Conservation (phyloP, 2,888 invertebrate genomes). For the Acrobasis consociella region DNA sequence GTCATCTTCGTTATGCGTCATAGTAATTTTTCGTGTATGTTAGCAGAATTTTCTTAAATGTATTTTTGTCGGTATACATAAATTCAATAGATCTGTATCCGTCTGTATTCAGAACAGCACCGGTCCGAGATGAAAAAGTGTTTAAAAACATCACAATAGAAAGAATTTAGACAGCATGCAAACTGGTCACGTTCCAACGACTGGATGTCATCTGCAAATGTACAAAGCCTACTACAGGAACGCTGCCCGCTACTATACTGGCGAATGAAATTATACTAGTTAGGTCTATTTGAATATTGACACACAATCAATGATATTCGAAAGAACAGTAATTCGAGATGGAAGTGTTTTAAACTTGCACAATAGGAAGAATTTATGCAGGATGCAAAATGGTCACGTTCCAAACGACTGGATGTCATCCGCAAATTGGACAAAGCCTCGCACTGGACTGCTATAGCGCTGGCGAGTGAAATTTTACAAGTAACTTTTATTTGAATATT, state of each 20-base stretch:
- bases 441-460: too few relatives aligned
- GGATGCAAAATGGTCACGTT: conserved; percentile 16
- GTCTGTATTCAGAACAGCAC: too few relatives aligned
- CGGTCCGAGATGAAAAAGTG: too few relatives aligned
- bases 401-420: conserved; percentile 14
- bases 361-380: conserved; percentile 1
- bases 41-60: too few relatives aligned
- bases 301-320: too few relatives aligned
- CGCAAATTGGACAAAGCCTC: conserved; percentile 18
- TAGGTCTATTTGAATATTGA: too few relatives aligned
- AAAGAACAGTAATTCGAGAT: too few relatives aligned
- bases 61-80: too few relatives aligned
- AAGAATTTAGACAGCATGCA: conserved; percentile 8
- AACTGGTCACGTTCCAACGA: conserved; percentile 16
- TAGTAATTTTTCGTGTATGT: too few relatives aligned
- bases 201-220: conserved; percentile 18
- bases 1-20: too few relatives aligned
- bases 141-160: background rate
- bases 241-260: background rate
- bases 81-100: too few relatives aligned
- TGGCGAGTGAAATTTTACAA: background rate
- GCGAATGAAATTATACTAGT: background rate
- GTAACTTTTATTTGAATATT: background rate
- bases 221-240: conserved; percentile 1
- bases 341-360: conserved; percentile 1